Evolutionary conservation across 2,888 invertebrate species (phyloP).

Genomic region (Aproaerema taeniolella): DNA sequence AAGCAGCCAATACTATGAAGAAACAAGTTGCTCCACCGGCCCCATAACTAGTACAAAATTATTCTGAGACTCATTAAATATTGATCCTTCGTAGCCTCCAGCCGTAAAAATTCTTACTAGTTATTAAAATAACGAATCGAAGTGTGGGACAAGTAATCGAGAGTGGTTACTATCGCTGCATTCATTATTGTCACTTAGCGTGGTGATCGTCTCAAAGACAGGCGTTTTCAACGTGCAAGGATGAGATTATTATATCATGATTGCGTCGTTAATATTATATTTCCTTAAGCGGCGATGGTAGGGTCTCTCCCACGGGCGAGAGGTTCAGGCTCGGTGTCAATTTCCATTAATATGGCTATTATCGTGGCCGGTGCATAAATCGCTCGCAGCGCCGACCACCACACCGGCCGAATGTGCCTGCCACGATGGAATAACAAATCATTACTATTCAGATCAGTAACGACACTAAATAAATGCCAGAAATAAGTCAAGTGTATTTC

Average conservation of each 20-base stretch:
- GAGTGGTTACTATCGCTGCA: slow-evolving; percentile 31
- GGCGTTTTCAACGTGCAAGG: slow-evolving; percentile 51
- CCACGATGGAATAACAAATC: no score
- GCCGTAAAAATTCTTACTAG: no score
- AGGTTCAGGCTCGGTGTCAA: slow-evolving; percentile 55
- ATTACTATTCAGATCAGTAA: no score
- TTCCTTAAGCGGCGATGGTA: slow-evolving; percentile 51
- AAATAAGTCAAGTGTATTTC: no score
- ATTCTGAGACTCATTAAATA: no score
- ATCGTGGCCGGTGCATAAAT: slow-evolving; percentile 60
- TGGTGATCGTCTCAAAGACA: slow-evolving; percentile 40
- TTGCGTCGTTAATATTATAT: slow-evolving; percentile 66
- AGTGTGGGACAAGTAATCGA: no score
- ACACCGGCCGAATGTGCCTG: slow-evolving; percentile 34
- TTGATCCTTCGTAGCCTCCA: no score
- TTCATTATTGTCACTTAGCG: slow-evolving; percentile 49
- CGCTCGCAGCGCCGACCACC: slow-evolving; percentile 53
- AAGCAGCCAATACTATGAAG: slow-evolving; percentile 14
- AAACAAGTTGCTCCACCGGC: no score
- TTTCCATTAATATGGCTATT: slow-evolving; percentile 69
- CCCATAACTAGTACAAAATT: no score
- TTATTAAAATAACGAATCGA: no score
- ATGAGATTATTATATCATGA: slow-evolving; percentile 62
- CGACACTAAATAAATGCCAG: no score
- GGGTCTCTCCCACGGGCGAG: slow-evolving; percentile 42